Evolutionary conservation across 2,888 invertebrate genomes (phyloP), one percentile per base, ranked within the genome.

Genomic region (Eristalinus sepulchralis): DNA sequence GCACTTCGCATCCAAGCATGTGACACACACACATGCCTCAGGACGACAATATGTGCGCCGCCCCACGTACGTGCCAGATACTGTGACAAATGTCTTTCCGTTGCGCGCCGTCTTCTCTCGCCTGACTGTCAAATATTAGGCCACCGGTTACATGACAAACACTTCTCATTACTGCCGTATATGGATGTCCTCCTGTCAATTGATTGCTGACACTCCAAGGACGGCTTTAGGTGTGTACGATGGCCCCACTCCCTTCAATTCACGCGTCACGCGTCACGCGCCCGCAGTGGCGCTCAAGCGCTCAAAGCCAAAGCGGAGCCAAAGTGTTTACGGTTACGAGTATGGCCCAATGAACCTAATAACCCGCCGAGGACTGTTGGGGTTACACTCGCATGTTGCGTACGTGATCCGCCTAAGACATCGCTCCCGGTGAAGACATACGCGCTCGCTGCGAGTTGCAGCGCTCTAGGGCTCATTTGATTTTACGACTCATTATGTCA

Each of bases 311-410:
- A 53, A 76, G 62, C 62, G 75, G 33, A 68, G 67, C 72, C 55
- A 77, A 81, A 78, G 77, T 85, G 81, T 85, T 85, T 85, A 85
- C 73, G 81, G 85, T 82, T 85, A 85, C 77, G 81, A 81, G 81
- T 85, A 85, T 85, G 71, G 71, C 62, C 68, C 62, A 77, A 73
- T 73, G 81, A 81, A 72, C 60, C 73, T 66, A 66, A 72, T 81
- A 81, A 77, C 81, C 68, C 68, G 59, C 76, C 67, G 63, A 77
- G 81, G 72, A 77, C 72, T 66, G 67, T 77, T 67, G 76, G 72
- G 67, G 71, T 81, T 77, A 85, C 76, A 82, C 81, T 78, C 73
- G 77, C 64, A 77, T 77, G 68, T 76, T 85, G 85, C 77, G 81
- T 85, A 85, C 85, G 85, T 85, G 85, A 85, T 85, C 78, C 77